Conservation (phyloP, 2,113 vertebrate species). For the Oenanthe oenanthe region DNA sequence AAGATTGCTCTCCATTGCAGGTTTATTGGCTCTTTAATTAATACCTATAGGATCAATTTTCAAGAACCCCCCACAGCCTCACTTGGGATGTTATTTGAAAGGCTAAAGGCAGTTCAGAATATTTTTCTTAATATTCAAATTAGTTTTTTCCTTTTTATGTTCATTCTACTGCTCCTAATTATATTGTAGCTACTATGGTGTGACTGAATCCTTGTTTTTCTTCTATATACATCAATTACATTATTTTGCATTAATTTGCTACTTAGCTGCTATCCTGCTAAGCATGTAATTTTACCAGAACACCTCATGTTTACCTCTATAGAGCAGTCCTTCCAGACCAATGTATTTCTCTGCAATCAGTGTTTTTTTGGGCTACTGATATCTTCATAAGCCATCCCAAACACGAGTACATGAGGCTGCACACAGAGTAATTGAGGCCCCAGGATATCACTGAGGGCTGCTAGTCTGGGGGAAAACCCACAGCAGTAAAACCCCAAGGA, state of each 20-base stretch:
- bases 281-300: not conserved
- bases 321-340: not conserved
- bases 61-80: not conserved
- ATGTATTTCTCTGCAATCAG: not conserved
- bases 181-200: not conserved
- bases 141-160: conserved; percentile 9
- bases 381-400: not conserved
- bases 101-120: not conserved
- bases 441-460: not conserved
- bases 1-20: not conserved
- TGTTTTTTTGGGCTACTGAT: not conserved
- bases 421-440: not conserved
- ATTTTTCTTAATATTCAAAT: not conserved
- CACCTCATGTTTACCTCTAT: not conserved
- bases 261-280: not conserved
- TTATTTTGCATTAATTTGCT: not conserved
- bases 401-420: not conserved
- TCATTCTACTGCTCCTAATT: conserved; percentile 36
- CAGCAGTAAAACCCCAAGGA: not conserved
- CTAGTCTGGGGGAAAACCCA: not conserved
- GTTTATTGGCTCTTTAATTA: conserved; percentile 36
- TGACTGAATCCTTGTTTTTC: not conserved
- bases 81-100: not conserved
- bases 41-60: conserved; percentile 33
- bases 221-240: not conserved